Evolutionary conservation across 2,888 invertebrate genomes (phyloP), one percentile per base, ranked within the genome.

Genomic region (Alentia gelatinosa): DNA sequence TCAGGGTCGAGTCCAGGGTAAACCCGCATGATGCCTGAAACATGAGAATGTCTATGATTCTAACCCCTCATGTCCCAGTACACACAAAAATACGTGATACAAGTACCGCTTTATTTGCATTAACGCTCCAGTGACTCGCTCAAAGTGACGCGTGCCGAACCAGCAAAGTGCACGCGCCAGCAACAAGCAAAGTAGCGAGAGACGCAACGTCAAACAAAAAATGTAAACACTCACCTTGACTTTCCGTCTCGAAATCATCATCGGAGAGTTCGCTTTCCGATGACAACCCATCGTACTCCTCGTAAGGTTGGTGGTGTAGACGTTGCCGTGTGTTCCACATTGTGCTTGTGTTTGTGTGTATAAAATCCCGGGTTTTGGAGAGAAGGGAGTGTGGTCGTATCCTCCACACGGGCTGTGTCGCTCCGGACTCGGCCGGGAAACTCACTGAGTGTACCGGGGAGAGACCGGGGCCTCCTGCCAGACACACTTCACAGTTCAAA

Each of bases 401-500:
- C 37, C 35, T 15, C 50, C 23, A 7, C 5, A 19, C 5, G 30
- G 47, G 86, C 30, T 40, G n/a, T n/a, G 86, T 7, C 86, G n/a
- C 37, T 39, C 37, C 4, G 79, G 79, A 4, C 74, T 4, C 26
- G 74, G 74, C 74, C 30, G 26, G n/a, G 47, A 12, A 47, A 47
- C 9, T 74, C 26, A 9, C 7, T 74, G 26, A 9, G 74, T 74
- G n/a, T 9, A 9, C 30, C 7, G 79, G 79, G 30, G 9, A 5
- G 39, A 4, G 30, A 7, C 15, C 79, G 35, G 39, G 79, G 79
- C 7, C 37, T 15, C 19, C 9, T 4, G 37, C 37, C 35, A 7
- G 47, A 40, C 86, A 86, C 86, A 42, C 86, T 50, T 42, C 42
- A 42, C 86, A 42, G 47, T 86, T 86, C 86, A 86, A 86, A 86